Percentiles rank a stretch among this genome's conserved stretches.
Evolutionary conservation across 2,888 invertebrate species (phyloP).

Genomic region (Trichacis sp.): DNA sequence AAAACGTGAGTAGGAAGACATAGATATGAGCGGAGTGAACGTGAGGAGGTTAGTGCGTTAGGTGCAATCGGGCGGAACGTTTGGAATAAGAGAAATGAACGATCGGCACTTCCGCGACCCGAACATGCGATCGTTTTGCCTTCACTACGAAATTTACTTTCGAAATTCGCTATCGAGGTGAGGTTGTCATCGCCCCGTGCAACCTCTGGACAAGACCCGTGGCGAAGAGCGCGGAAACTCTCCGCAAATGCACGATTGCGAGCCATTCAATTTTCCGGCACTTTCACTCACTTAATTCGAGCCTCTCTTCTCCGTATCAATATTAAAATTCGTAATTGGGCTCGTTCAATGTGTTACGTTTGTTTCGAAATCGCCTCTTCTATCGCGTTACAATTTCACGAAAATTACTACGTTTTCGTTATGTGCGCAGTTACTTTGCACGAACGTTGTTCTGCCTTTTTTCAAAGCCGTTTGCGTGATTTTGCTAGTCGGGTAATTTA

Average conservation of each 20-base stretch:
- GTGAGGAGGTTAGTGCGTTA: too few relatives aligned
- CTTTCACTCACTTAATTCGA: conserved; percentile 34
- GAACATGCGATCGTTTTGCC: too few relatives aligned
- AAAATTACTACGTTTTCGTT: background rate
- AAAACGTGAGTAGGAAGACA: too few relatives aligned
- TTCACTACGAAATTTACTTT: too few relatives aligned
- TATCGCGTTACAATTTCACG: conserved; percentile 3
- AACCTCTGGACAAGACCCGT: conserved; percentile 23
- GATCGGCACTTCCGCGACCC: too few relatives aligned
- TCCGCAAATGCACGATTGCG: conserved; percentile 27
- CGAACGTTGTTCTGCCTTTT: too few relatives aligned
- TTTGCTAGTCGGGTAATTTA: too few relatives aligned
- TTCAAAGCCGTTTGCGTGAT: background rate
- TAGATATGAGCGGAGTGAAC: too few relatives aligned
- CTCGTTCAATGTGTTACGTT: background rate
- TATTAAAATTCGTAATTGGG: background rate
- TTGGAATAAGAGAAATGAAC: too few relatives aligned
- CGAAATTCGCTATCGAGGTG: too few relatives aligned
- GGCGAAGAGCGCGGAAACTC: conserved; percentile 16
- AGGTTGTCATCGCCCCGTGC: conserved; percentile 33
- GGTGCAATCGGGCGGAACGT: too few relatives aligned
- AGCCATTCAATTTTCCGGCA: conserved; percentile 26
- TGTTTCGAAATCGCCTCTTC: background rate
- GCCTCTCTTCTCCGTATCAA: background rate
- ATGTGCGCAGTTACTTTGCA: background rate